Base-by-base conservation (phyloP, 1,140 invertebrate species). In the Brachionus manjavacas region DNA sequence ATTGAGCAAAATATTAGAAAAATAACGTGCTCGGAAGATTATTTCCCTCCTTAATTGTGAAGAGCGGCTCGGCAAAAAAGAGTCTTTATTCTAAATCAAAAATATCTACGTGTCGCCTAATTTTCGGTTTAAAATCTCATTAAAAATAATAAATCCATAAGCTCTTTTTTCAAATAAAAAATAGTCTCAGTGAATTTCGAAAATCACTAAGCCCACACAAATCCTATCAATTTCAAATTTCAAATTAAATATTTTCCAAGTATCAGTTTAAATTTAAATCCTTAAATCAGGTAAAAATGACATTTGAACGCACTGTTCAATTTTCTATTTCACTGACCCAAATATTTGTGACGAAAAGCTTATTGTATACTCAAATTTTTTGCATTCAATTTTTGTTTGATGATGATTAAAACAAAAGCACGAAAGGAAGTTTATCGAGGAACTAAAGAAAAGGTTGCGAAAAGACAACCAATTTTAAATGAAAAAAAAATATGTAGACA, bases 171-270 rank as follows among this genome's bases (percentile, higher is more conserved):
- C 28, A 28, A 31, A 68, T 31, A 68, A 68, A 31, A 68, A 39
- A n/a, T n/a, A 39, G 25, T 68, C 31, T 68, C 31, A 14, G 14
- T 68, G 31, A 12, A 68, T 68, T 31, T 31, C n/a, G 7, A 28
- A 68, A 68, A 68, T 31, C 1, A 31, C 25, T 68, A 68, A 68
- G 7, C 66, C 66, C n/a, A 68, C 9, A 68, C 31, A 68, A 68
- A 31, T 68, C 66, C 66, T 68, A 68, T 68, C 66, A 39, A 68
- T 68, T 68, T 68, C 66, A 68, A 68, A 68, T 68, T 68, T 68
- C 3, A 68, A 68, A 68, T 68, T 68, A 68, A 68, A 68, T 68
- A 68, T 68, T 68, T 68, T 68, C 4, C 12, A 68, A 68, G 66
- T 68, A 68, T 68, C 66, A 68, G 25, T 31, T 68, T 68, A 31